Percentiles rank a stretch among this genome's conserved stretches.
These are phyloP conservation scores for Neoascia interrupta DNA, from an alignment of 2,888 invertebrate genomes.

Conservation along the genomic window DNA sequence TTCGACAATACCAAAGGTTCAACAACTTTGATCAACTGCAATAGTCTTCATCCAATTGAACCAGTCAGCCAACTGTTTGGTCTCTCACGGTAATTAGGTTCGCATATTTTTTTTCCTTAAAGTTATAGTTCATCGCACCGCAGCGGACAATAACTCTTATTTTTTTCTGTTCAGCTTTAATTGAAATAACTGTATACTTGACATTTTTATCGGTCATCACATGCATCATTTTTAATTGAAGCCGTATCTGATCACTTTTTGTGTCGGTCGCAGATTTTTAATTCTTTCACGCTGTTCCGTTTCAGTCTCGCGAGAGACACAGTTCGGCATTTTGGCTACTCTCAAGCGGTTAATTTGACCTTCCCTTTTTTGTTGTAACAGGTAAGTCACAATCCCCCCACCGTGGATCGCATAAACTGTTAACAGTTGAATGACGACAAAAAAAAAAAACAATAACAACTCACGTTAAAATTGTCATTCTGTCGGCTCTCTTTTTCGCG, in stretches of 20 bases:
- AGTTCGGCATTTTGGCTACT: conserved; percentile 6
- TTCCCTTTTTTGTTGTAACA: conserved; percentile 10
- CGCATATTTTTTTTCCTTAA: too few relatives aligned
- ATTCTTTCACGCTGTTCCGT: conserved; percentile 6
- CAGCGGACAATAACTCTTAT: too few relatives aligned
- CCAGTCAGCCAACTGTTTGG: too few relatives aligned
- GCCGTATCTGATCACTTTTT: background rate
- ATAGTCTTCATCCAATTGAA: too few relatives aligned
- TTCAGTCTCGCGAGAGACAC: conserved; percentile 4
- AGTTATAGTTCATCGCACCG: background rate
- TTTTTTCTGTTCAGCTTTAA: too few relatives aligned
- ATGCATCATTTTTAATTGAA: conserved; percentile 34
- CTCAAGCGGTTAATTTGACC: conserved; percentile 33
- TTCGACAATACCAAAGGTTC: too few relatives aligned
- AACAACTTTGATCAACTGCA: too few relatives aligned
- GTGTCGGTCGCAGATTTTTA: background rate
- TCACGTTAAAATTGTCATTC: conserved; percentile 6
- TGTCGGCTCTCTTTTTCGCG: conserved; percentile 1
- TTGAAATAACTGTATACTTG: conserved; percentile 39
- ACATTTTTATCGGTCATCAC: conserved; percentile 35
- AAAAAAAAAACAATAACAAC: background rate
- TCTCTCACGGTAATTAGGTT: too few relatives aligned
- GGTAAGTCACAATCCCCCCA: conserved; percentile 18
- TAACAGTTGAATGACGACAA: background rate
- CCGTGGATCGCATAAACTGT: conserved; percentile 13